Conservation (phyloP, 2,888 invertebrate species). For the Cordilura impudica region DNA sequence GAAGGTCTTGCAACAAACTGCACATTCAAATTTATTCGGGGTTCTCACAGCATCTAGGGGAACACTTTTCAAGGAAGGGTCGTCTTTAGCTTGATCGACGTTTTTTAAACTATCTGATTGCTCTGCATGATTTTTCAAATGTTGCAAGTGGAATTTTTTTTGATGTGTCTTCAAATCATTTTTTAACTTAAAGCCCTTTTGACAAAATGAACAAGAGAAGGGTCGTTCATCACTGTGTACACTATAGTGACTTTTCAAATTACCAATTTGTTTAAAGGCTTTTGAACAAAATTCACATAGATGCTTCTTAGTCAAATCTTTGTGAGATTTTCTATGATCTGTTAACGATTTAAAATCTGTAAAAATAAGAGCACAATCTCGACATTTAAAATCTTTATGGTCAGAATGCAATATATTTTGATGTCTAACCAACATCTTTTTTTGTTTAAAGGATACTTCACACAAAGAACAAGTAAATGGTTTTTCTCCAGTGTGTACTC, state of each 20-base stretch:
- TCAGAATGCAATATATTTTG: background rate
- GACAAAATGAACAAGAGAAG: no score
- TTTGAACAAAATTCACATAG: background rate
- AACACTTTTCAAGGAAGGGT: background rate
- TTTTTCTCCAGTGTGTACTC: background rate
- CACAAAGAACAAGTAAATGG: background rate
- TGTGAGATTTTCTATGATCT: background rate
- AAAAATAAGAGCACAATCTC: background rate
- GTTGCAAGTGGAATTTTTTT: no score
- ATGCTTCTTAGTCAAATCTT: background rate
- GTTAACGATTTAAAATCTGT: background rate
- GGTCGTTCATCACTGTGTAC: no score
- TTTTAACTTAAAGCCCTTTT: no score
- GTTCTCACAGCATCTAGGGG: no score
- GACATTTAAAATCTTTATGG: background rate
- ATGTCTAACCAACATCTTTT: background rate
- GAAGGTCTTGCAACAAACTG: no score
- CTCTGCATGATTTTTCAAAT: no score
- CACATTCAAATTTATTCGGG: no score
- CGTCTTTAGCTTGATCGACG: background rate
- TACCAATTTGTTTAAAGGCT: background rate
- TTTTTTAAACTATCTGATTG: no score
- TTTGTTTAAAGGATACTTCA: background rate
- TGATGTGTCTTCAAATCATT: no score
- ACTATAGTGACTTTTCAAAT: no score